Evolutionary conservation across 53 echinoderm and acorn worm genomes (phyloP).

Genomic region (Echinometra lucunter): DNA sequence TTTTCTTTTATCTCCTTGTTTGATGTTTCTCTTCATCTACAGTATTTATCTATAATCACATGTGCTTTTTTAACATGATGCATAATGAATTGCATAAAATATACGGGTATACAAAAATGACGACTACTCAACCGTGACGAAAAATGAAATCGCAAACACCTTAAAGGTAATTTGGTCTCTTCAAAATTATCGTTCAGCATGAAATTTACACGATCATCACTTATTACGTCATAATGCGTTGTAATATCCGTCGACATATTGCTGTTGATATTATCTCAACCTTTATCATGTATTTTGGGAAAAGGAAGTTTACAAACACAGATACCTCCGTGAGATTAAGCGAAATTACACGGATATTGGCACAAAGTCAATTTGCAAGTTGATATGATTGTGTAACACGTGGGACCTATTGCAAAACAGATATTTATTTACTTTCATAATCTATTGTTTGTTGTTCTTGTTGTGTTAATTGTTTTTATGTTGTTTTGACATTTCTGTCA

Average conservation of each 20-base stretch:
- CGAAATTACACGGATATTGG: background rate
- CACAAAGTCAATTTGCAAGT: background rate
- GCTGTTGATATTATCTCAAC: background rate
- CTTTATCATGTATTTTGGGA: background rate
- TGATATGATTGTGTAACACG: background rate
- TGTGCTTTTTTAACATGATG: background rate
- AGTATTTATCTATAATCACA: too few species aligned
- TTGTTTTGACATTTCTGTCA: too few species aligned
- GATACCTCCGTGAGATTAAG: background rate
- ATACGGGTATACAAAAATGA: too few species aligned
- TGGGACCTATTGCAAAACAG: too few species aligned
- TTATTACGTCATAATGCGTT: background rate
- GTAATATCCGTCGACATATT: background rate
- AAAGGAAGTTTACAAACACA: constrained; percentile 10
- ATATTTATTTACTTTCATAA: background rate
- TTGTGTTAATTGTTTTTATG: background rate
- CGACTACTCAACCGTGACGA: too few species aligned
- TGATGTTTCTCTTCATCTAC: too few species aligned
- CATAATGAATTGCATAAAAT: too few species aligned
- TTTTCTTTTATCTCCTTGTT: background rate
- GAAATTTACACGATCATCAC: background rate
- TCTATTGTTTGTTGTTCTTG: background rate
- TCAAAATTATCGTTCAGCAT: background rate
- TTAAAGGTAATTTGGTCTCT: background rate
- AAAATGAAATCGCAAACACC: too few species aligned